These are phyloP conservation scores for Eira barbara DNA, from an alignment of 2,113 vertebrate genomes.

Conservation along the genomic window DNA sequence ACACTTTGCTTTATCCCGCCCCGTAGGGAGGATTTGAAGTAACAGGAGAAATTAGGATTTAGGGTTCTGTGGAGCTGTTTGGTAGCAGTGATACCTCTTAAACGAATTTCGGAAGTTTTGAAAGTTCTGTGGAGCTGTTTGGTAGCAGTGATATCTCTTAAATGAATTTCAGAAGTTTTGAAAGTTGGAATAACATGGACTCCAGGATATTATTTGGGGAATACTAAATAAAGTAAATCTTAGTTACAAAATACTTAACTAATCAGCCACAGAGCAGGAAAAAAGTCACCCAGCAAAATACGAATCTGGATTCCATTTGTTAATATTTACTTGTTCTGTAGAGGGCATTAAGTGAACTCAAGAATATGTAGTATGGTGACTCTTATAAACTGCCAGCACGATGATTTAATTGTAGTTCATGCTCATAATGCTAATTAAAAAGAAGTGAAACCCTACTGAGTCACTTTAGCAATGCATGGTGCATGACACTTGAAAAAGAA, in stretches of 20 bases:
- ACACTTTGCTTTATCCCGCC: not conserved
- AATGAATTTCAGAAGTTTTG: not conserved
- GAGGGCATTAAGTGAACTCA: not conserved
- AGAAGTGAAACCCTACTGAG: not conserved
- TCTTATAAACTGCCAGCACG: not conserved
- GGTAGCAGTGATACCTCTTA: not conserved
- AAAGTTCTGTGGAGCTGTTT: not conserved
- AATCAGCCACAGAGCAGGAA: not conserved
- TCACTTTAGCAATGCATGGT: not conserved
- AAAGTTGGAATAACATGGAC: not conserved
- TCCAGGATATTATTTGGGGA: not conserved
- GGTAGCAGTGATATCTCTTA: not conserved
- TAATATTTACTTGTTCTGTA: constrained; percentile 24
- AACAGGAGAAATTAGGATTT: not conserved
- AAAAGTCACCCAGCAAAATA: not conserved
- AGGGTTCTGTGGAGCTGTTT: not conserved
- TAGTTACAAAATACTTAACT: not conserved
- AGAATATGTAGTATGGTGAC: not conserved
- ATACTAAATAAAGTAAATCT: constrained; percentile 25
- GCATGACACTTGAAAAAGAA: not conserved
- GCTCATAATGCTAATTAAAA: constrained; percentile 19
- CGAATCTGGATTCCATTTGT: not conserved
- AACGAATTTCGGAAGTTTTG: not conserved
- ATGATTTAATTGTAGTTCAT: constrained; percentile 17
- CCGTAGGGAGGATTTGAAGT: not conserved